phyloP scores from a whole-genome alignment of 2,888 invertebrate genomes.

The Ceratothoa steindachneri region DNA sequence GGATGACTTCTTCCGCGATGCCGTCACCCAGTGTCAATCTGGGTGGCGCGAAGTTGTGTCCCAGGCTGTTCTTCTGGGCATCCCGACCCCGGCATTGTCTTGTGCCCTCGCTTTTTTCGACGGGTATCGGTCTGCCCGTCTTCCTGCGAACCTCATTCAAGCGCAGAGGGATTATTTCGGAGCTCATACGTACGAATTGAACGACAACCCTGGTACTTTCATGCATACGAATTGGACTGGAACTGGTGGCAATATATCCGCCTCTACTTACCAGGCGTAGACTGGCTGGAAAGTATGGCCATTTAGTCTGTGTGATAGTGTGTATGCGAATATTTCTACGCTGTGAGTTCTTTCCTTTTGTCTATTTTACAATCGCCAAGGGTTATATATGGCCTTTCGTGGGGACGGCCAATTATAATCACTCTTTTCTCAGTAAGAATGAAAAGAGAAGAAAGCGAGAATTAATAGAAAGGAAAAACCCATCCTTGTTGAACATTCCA shows the following conservation, averaged over 20 bases:
- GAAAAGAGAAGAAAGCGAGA: too few relatives aligned
- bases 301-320: too few relatives aligned
- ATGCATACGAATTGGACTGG: constrained; percentile 99
- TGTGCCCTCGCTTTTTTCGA: constrained; percentile 96
- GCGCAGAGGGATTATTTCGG: constrained; percentile 98
- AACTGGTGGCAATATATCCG: constrained; percentile 90
- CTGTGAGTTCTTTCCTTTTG: too few relatives aligned
- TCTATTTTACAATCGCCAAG: too few relatives aligned
- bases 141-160: constrained; percentile 95
- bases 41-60: constrained; percentile 81
- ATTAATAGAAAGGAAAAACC: too few relatives aligned
- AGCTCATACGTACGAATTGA: constrained; percentile 93
- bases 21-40: constrained; percentile 72
- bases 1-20: constrained; percentile 86
- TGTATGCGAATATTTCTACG: too few relatives aligned
- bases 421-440: too few relatives aligned
- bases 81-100: constrained; percentile 87
- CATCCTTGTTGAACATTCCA: too few relatives aligned
- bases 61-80: constrained; percentile 65
- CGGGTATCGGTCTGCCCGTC: constrained; percentile 76
- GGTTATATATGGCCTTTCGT: too few relatives aligned
- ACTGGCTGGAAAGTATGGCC: too few relatives aligned
- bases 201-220: constrained; percentile 77
- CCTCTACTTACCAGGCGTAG: constrained; percentile 82
- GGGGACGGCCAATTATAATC: too few relatives aligned